A percentile compares a stretch with the other conserved stretches of the same genome.
These are phyloP conservation scores for Himalopsyche anomala DNA, from an alignment of 2,888 invertebrate species.

Conservation along the genomic window DNA sequence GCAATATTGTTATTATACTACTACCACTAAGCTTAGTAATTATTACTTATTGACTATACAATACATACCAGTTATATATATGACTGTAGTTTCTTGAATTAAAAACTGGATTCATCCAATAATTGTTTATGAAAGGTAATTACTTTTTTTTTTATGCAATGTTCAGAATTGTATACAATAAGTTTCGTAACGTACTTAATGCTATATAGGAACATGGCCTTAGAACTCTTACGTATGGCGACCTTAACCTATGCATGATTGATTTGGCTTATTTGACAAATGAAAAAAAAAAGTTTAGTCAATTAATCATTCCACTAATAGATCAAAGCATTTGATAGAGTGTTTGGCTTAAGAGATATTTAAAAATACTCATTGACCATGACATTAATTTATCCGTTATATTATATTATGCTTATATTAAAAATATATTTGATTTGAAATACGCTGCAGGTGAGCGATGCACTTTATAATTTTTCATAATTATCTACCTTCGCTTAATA, in stretches of 20 bases:
- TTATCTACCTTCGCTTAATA: background rate
- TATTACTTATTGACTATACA: too few species aligned
- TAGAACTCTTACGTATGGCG: too few species aligned
- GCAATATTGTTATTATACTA: too few species aligned
- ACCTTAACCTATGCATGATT: too few species aligned
- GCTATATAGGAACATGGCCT: too few species aligned
- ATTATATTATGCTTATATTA: background rate
- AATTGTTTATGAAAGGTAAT: too few species aligned
- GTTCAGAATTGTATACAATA: too few species aligned
- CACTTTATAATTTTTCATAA: background rate
- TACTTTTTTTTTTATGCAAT: too few species aligned
- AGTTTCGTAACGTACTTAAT: too few species aligned
- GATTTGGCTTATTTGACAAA: background rate
- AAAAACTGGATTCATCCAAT: too few species aligned
- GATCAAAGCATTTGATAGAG: background rate
- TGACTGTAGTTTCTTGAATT: background rate
- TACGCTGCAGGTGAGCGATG: background rate
- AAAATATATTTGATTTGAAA: background rate
- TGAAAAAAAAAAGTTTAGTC: background rate
- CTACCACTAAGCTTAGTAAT: too few species aligned
- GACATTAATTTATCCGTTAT: background rate
- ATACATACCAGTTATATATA: background rate
- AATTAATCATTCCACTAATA: background rate
- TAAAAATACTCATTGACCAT: slow-evolving; percentile 2
- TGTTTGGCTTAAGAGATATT: background rate